Percentiles rank a stretch among this genome's conserved stretches.
Conservation (phyloP, 1,140 invertebrate genomes). For the Drosophila ficusphila region DNA sequence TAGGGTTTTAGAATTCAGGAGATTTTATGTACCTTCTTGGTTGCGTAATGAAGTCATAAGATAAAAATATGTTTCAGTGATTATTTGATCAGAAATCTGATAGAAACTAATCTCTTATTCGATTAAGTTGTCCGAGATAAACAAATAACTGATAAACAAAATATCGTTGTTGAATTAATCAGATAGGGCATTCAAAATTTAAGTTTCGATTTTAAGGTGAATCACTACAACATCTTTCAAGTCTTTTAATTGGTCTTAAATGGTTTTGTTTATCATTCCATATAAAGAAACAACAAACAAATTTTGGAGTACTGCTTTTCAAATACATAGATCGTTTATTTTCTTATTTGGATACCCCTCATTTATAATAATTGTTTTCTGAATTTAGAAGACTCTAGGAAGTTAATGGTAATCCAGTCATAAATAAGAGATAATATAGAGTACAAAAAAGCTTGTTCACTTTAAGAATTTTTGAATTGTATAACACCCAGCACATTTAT, state of each 20-base stretch:
- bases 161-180: neutral
- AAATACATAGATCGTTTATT: neutral
- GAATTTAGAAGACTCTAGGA: neutral
- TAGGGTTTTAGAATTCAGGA: neutral
- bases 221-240: too few species aligned
- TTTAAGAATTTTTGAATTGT: neutral
- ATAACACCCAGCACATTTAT: neutral
- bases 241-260: neutral
- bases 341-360: neutral
- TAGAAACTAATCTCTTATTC: too few species aligned
- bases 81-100: neutral
- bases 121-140: too few species aligned
- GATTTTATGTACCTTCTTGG: neutral
- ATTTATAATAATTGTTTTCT: neutral
- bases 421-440: neutral
- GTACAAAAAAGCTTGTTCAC: neutral
- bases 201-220: neutral
- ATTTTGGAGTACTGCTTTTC: neutral
- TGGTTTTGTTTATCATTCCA: constrained; percentile 6
- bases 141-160: neutral
- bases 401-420: neutral
- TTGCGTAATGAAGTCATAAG: neutral
- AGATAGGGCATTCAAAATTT: neutral
- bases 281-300: constrained; percentile 9
- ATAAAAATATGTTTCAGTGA: neutral